A percentile compares a stretch with the other conserved stretches of the same genome.
Evolutionary conservation across 2,888 invertebrate species (phyloP).

Genomic region (Epinotia brunnichana): DNA sequence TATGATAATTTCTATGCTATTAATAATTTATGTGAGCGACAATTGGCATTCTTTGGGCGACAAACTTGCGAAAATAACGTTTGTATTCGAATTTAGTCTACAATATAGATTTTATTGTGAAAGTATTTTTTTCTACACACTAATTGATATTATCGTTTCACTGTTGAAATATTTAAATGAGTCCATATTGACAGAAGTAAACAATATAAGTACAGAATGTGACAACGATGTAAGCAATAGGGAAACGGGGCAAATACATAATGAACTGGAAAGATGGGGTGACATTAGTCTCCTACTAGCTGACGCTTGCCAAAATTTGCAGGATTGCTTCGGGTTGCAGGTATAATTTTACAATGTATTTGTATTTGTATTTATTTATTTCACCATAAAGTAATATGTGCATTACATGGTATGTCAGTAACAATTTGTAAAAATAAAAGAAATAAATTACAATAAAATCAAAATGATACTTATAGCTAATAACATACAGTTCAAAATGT

Average conservation of each 20-base stretch:
- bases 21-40: neutral
- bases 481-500: no score
- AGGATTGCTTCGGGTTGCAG: conserved; percentile 4
- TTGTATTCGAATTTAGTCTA: neutral
- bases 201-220: neutral
- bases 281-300: neutral
- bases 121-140: conserved; percentile 1
- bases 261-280: neutral
- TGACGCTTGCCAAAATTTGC: neutral
- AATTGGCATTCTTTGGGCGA: neutral
- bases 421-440: no score
- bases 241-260: neutral
- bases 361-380: no score
- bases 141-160: neutral
- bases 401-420: no score
- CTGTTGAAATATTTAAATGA: conserved; percentile 4
- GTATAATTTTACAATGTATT: neutral
- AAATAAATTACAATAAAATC: no score
- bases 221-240: no score
- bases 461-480: no score
- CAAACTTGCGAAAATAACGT: no score
- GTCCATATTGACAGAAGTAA: neutral
- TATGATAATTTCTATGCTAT: neutral
- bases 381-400: no score
- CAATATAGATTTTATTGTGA: neutral